Percentiles rank a stretch among this genome's conserved stretches.
These are phyloP conservation scores for Ondatra zibethicus DNA, from an alignment of 2,113 vertebrate genomes.

Conservation along the genomic window DNA sequence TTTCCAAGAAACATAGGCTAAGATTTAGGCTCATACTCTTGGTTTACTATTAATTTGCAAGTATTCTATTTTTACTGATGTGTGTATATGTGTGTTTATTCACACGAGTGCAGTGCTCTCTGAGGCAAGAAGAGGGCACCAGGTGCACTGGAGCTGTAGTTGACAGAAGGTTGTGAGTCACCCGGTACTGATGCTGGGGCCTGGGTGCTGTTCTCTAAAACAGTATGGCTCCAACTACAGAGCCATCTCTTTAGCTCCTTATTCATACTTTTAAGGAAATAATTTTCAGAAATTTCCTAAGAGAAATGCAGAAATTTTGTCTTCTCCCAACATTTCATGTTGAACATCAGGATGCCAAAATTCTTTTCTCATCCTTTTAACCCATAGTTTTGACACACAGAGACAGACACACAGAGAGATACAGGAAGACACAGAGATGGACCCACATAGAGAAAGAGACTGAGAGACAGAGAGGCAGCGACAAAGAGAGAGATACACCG, in stretches of 20 bases:
- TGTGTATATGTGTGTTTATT: not conserved
- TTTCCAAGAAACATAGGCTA: not conserved
- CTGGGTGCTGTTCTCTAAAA: not conserved
- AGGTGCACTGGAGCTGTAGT: not conserved
- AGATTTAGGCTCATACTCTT: not conserved
- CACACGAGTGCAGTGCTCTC: not conserved
- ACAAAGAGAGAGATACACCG: no score
- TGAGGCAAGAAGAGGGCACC: not conserved
- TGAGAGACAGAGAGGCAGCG: not conserved
- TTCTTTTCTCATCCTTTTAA: not conserved
- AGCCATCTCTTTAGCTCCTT: not conserved
- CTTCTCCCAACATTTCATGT: not conserved
- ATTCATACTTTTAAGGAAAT: conserved; percentile 18
- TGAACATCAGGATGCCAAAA: not conserved
- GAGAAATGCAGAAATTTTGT: not conserved
- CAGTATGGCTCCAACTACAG: not conserved
- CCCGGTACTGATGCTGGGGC: not conserved
- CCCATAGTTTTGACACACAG: not conserved
- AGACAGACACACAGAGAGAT: no score
- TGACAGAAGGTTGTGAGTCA: not conserved
- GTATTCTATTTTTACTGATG: not conserved
- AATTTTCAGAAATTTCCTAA: conserved; percentile 35
- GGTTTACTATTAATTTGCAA: not conserved
- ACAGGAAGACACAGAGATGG: no score
- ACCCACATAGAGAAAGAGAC: no score